Evolutionary conservation across 2,797 vertebrate genomes (phyloP), one percentile per base, ranked within the genome.

Genomic region (Bufotes viridis): DNA sequence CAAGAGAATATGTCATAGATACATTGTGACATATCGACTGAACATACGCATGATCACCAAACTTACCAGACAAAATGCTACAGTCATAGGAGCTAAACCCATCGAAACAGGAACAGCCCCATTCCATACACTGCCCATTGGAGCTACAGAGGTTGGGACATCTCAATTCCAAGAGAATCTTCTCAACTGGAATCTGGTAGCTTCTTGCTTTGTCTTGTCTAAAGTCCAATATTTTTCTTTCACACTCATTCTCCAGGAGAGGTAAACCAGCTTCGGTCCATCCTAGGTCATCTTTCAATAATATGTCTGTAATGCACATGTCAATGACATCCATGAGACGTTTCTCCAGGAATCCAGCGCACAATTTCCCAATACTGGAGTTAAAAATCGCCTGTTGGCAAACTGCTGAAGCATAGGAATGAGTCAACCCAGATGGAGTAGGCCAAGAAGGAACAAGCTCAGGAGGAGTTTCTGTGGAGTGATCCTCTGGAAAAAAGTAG

Each of bases 401-500:
- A 26, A 93, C 91, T 0, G 86, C 88, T 81, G 88, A 51, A 65
- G 94, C 95, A 0, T 90, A 91, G 0, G 88, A 81, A 89, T 96
- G 90, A 0, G 92, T 96, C 86, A 97, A 92, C 55, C 97, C 96
- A 2, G 96, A 96, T 1, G 93, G 94, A 0, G 96, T 96, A 86
- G 97, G 97, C 96, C 97, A 97, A 0, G 88, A 93, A 18, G 93
- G 93, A 60, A 93, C 57, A 13, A 92, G 90, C 13, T 92, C 92
- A 0, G 90, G 84, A 6, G 93, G 93, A 22, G 70, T 86, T 11
- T 93, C 92, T 1, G 91, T 87, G 20, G 93, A 90, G 0, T 97
- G 96, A 90, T 98, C 97, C 88, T 97, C 96, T 0, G 97, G 96
- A 91, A 98, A 98, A 89, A 97, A 97, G 90, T 98, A 98, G 89